Base-by-base conservation (phyloP, 2,113 vertebrate species). In the Orycteropus afer region DNA sequence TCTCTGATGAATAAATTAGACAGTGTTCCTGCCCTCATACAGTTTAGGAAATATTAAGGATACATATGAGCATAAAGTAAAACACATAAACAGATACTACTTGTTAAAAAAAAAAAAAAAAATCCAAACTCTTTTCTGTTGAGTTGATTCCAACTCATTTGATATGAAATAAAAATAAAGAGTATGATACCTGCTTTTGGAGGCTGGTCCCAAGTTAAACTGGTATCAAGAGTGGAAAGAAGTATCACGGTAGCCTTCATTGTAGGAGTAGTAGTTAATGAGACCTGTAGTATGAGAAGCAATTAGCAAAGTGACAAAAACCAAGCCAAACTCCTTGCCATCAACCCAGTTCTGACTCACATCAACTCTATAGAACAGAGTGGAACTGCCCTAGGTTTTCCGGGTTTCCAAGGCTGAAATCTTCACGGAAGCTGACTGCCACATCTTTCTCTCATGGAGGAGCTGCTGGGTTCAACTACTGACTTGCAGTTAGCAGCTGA, bases 1-100 rank as follows among this genome's bases (percentile, higher is more conserved):
- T 88, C 29, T 88, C 61, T 93, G 42, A 51, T 73, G 55, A 82
- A 67, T 4, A 83, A 84, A 89, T 73, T 89, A 93, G 4, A 82
- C 18, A 82, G 1, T 2, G 4, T 59, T 4, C 82, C 71, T 82
- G 22, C 7, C 27, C 2, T 49, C 69, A 57, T 74, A 22, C 11
- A 76, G 12, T 5, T 77, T 87, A 69, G 25, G 90, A 80, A 55
- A 84, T 84, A 8, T 8, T 76, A 89, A 55, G 27, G 17, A 92
- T 49, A 63, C 45, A 49, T 15, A 29, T 7, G 27, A 22, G 51
- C 2, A 86, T 8, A 73, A 20, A 73, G 3, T 79, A 7, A 22
- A 5, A 32, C 40, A 23, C 0, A 45, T 2, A 20, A 23, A 14
- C 23, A 27, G 5, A 40, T 5, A n/a, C 3, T 29, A 7, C 23